phyloP scores from a whole-genome alignment of 2,113 vertebrate species.

The Poeciliopsis prolifica region DNA sequence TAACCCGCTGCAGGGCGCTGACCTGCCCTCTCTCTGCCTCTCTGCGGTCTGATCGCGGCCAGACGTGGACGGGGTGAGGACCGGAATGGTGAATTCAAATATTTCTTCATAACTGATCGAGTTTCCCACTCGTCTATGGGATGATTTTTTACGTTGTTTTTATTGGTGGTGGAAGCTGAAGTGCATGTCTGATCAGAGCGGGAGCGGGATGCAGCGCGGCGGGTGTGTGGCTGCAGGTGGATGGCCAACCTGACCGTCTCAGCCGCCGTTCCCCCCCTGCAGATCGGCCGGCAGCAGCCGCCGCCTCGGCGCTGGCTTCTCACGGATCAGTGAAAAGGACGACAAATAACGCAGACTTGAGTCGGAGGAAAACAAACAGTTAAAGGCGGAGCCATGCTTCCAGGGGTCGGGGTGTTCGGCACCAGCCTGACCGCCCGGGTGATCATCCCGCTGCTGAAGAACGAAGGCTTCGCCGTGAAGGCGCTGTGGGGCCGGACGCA shows the following conservation, averaged over 20 bases:
- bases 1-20: neutral
- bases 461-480: slow-evolving; percentile 94
- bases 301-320: slow-evolving; percentile 15
- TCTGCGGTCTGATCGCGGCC: slow-evolving; percentile 6
- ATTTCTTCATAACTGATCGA: neutral
- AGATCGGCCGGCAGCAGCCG: neutral
- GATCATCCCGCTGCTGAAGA: slow-evolving; percentile 94
- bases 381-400: slow-evolving; percentile 87
- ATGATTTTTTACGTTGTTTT: no score
- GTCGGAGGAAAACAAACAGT: no score
- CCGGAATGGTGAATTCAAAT: slow-evolving; percentile 34
- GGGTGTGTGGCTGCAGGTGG: slow-evolving; percentile 68
- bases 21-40: no score
- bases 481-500: slow-evolving; percentile 96
- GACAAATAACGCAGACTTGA: neutral
- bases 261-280: slow-evolving; percentile 28
- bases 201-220: slow-evolving; percentile 60
- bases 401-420: slow-evolving; percentile 97
- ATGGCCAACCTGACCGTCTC: slow-evolving; percentile 69
- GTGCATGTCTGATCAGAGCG: neutral
- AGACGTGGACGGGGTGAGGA: no score
- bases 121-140: no score
- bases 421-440: slow-evolving; percentile 94
- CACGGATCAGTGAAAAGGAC: neutral
- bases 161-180: no score